Evolutionary conservation across 2,888 invertebrate genomes (phyloP).

Genomic region (Chrysopilus asiliformis): DNA sequence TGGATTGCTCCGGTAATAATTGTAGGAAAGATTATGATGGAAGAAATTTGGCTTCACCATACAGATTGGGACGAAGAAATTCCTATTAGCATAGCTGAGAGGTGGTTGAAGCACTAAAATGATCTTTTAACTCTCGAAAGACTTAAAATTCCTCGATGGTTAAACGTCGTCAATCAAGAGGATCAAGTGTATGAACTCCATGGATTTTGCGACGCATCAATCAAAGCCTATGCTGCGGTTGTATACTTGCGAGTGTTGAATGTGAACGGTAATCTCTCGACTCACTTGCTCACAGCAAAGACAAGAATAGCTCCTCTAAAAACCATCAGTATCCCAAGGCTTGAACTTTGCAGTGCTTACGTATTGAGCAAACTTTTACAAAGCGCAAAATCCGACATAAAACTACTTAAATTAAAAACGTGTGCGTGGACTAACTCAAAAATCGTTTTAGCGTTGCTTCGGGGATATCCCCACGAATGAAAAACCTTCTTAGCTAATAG

Average conservation of each 20-base stretch:
- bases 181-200: neutral
- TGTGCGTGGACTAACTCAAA: constrained; percentile 1
- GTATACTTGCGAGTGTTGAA: neutral
- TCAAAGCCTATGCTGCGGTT: too few species aligned
- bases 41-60: too few species aligned
- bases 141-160: constrained; percentile 1
- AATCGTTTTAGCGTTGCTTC: constrained; percentile 1
- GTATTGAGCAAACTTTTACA: neutral
- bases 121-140: neutral
- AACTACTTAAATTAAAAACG: neutral
- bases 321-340: neutral
- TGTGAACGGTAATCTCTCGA: too few species aligned
- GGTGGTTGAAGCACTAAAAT: neutral
- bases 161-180: neutral
- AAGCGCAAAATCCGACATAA: neutral
- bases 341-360: constrained; percentile 3
- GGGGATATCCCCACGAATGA: neutral
- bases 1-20: too few species aligned
- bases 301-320: constrained; percentile 3
- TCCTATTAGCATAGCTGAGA: too few species aligned
- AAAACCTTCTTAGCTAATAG: constrained; percentile 7
- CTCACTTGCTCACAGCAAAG: neutral
- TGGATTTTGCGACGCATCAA: constrained; percentile 3
- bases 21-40: too few species aligned
- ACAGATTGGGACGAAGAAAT: too few species aligned